A percentile compares a stretch with the other conserved stretches of the same genome.
These are phyloP conservation scores for Cyaniris semiargus DNA, from an alignment of 2,888 invertebrate species.

Conservation along the genomic window DNA sequence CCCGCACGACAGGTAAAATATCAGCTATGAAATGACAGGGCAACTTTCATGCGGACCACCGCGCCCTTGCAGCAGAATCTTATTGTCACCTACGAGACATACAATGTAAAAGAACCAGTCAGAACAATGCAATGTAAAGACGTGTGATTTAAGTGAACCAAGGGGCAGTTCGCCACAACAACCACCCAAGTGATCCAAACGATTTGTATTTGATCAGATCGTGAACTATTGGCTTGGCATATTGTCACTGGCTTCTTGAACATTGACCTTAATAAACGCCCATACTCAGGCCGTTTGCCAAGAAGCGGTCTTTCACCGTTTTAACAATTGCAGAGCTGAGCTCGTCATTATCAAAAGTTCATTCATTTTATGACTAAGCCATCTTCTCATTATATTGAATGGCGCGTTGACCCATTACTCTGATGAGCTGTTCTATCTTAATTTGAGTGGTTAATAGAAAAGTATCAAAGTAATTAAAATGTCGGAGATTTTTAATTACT, in stretches of 20 bases:
- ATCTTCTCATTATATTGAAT: neutral
- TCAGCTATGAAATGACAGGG: too few relatives aligned
- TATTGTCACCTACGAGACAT: too few relatives aligned
- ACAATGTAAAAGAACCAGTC: too few relatives aligned
- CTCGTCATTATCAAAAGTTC: neutral
- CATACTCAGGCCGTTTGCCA: constrained; percentile 3
- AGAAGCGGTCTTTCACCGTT: constrained; percentile 11
- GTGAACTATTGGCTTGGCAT: neutral
- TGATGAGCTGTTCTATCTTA: neutral
- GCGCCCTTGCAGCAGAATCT: neutral
- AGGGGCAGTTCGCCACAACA: neutral
- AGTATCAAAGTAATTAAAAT: neutral
- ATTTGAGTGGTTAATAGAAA: constrained; percentile 2
- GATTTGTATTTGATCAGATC: neutral
- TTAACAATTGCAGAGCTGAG: neutral
- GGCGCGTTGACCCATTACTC: neutral
- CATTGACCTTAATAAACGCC: constrained; percentile 25
- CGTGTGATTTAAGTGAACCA: neutral
- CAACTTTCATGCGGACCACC: neutral
- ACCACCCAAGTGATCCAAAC: neutral
- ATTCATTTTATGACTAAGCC: neutral
- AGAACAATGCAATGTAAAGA: neutral
- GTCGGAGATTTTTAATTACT: neutral
- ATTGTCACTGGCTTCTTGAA: neutral
- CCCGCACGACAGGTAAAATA: too few relatives aligned